A percentile compares a stretch with the other conserved stretches of the same genome.
These are phyloP conservation scores for Cyclina sinensis DNA, from an alignment of 1,140 invertebrate genomes.

Conservation along the genomic window DNA sequence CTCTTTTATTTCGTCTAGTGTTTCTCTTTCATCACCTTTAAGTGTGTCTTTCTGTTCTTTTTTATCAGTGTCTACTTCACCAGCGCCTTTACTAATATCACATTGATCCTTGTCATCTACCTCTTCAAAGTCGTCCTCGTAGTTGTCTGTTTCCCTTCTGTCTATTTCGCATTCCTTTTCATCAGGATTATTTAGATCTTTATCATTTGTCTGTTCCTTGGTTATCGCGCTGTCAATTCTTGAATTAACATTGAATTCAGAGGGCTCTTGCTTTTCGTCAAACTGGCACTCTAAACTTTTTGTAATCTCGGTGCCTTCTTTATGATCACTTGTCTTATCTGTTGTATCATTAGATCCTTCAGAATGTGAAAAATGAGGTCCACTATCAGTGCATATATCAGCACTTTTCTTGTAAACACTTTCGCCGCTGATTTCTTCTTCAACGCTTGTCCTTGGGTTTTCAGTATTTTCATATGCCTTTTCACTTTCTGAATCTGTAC, in stretches of 20 bases:
- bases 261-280: background rate
- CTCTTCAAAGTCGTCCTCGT: slow-evolving; percentile 29
- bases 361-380: background rate
- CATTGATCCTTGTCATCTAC: background rate
- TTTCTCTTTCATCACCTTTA: background rate
- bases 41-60: background rate
- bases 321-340: background rate
- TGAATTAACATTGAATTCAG: background rate
- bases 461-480: background rate
- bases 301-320: background rate
- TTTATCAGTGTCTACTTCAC: background rate
- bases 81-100: too few species aligned
- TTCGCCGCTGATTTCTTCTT: background rate
- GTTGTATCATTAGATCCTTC: background rate
- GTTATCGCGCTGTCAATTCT: background rate
- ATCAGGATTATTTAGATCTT: background rate
- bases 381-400: background rate
- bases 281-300: background rate
- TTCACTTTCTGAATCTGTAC: background rate
- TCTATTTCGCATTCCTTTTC: background rate
- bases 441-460: background rate
- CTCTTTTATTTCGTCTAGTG: background rate
- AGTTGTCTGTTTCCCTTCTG: background rate
- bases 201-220: background rate
- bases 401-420: background rate